Evolutionary conservation across 1,140 invertebrate genomes (phyloP).

Genomic region (Wiebesia pumilae): DNA sequence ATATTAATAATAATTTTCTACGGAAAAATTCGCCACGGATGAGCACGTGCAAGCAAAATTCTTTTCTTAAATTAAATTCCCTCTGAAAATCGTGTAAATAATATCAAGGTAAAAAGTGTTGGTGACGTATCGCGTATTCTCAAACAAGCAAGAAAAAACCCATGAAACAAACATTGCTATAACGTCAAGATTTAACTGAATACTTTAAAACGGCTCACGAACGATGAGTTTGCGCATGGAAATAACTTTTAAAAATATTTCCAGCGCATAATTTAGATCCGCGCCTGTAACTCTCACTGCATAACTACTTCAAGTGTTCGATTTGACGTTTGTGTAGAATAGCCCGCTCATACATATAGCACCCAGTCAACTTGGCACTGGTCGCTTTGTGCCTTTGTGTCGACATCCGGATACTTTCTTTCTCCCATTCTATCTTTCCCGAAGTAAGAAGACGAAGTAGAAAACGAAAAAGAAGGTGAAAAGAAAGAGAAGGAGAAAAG

Average conservation of each 20-base stretch:
- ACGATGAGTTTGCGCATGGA: neutral
- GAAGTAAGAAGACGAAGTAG: neutral
- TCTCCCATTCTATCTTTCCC: neutral
- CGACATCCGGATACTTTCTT: neutral
- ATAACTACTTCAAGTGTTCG: neutral
- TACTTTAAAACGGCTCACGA: too few relatives aligned
- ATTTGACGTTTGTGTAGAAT: neutral
- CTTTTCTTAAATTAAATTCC: too few relatives aligned
- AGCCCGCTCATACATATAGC: neutral
- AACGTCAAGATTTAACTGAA: too few relatives aligned
- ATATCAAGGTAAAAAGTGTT: too few relatives aligned
- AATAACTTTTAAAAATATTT: neutral
- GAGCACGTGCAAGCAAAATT: too few relatives aligned
- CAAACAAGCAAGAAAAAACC: too few relatives aligned
- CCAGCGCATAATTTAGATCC: neutral
- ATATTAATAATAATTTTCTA: too few relatives aligned
- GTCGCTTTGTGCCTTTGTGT: neutral
- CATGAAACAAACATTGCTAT: too few relatives aligned
- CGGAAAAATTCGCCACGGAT: too few relatives aligned
- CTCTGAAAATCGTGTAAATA: too few relatives aligned
- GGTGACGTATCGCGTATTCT: too few relatives aligned
- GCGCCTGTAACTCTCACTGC: neutral
- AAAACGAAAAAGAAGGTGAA: neutral
- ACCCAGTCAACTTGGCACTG: conserved; percentile 25
- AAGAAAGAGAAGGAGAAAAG: too few relatives aligned